Conservation (phyloP, 1,140 invertebrate species). For the Leptinotarsa texana region DNA sequence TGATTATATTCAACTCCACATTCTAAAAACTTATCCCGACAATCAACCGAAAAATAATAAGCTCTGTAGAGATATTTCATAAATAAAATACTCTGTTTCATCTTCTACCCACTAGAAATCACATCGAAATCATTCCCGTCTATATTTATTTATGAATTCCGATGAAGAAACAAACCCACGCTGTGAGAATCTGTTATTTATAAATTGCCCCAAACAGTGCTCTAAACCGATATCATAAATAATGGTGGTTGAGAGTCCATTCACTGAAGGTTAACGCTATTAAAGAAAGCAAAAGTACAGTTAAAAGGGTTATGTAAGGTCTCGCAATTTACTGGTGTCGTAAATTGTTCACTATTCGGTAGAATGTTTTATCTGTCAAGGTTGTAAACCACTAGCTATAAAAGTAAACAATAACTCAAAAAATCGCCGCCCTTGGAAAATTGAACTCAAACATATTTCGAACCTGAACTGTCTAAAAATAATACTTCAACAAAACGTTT, state of each 20-base stretch:
- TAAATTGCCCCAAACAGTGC: slow-evolving; percentile 5
- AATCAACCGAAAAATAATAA: neutral
- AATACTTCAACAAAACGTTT: no score
- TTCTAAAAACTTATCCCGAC: no score
- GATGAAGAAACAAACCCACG: slow-evolving; percentile 7
- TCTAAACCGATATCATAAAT: slow-evolving; percentile 21
- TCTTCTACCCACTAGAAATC: neutral
- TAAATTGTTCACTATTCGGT: slow-evolving; percentile 47
- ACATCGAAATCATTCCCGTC: neutral
- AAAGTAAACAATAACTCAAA: neutral
- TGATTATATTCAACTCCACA: no score
- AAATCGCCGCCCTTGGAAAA: neutral
- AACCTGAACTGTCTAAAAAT: no score
- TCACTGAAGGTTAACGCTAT: slow-evolving; percentile 10
- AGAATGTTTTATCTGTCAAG: slow-evolving; percentile 16
- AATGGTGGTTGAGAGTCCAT: slow-evolving; percentile 2
- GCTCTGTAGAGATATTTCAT: neutral
- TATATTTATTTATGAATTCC: slow-evolving; percentile 20
- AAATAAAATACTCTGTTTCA: neutral
- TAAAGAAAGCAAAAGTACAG: slow-evolving; percentile 21
- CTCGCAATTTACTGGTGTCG: slow-evolving; percentile 25
- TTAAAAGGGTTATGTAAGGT: slow-evolving; percentile 24
- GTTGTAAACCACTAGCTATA: slow-evolving; percentile 7
- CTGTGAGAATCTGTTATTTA: slow-evolving; percentile 8
- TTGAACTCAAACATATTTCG: neutral